Percentiles rank a stretch among this genome's conserved stretches.
phyloP scores from a whole-genome alignment of 2,797 vertebrate genomes.

The Streptopelia turtur region DNA sequence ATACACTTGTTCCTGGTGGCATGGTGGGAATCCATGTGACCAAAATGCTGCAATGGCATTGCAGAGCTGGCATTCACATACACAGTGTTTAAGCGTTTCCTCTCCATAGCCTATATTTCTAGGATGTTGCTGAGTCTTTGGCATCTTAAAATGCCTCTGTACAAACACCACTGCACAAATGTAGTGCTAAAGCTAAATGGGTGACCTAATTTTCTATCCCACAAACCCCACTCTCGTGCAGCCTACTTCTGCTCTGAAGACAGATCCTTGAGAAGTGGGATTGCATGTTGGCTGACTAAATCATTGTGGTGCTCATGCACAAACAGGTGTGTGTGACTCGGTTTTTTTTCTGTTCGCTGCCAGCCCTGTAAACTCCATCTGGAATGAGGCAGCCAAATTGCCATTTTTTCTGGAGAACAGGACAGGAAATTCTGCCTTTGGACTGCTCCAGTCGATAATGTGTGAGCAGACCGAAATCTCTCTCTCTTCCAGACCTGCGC shows the following conservation, averaged over 20 bases:
- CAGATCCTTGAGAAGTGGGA: neutral
- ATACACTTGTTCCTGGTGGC: neutral
- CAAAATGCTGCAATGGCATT: neutral
- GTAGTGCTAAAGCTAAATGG: neutral
- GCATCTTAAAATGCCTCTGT: neutral
- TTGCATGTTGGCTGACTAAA: neutral
- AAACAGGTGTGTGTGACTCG: neutral
- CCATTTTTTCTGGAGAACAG: neutral
- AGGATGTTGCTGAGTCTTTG: neutral
- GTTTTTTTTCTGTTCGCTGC: neutral
- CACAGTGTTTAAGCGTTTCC: neutral
- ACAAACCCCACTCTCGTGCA: neutral
- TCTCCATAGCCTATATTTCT: neutral
- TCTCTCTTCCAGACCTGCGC: neutral
- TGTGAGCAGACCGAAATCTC: neutral
- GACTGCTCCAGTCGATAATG: neutral
- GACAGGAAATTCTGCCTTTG: neutral
- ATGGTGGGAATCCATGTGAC: neutral
- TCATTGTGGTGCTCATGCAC: neutral
- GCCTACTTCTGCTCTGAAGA: neutral
- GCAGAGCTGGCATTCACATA: neutral
- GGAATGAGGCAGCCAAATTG: neutral
- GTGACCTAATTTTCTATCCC: neutral
- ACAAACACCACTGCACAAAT: neutral
- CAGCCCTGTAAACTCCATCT: neutral